Conservation (phyloP, 2,888 invertebrate genomes). For the Caenorhabditis sinica region DNA sequence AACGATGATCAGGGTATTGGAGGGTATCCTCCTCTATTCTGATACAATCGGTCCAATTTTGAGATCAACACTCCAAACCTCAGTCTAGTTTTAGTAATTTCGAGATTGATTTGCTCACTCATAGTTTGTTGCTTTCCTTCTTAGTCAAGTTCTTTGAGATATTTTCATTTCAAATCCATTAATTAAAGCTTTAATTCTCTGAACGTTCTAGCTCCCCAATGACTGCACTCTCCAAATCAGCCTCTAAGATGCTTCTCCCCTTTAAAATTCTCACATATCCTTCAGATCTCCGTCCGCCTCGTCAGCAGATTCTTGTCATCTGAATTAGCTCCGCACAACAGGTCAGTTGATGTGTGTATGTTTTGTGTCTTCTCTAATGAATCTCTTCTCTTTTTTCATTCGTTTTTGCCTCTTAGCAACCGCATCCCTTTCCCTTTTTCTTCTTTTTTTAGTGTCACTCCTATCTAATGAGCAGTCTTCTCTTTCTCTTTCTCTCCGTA, state of each 20-base stretch:
- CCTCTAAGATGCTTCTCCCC: neutral
- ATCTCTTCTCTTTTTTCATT: slow-evolving; percentile 21
- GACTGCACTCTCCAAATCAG: neutral
- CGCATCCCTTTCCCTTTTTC: slow-evolving; percentile 16
- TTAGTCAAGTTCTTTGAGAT: too few species aligned
- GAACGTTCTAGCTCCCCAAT: neutral
- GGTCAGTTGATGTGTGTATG: slow-evolving; percentile 49
- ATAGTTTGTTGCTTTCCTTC: too few species aligned
- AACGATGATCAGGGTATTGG: too few species aligned
- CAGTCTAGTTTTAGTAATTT: too few species aligned
- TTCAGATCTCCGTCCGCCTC: slow-evolving; percentile 76
- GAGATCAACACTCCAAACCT: too few species aligned
- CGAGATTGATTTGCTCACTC: too few species aligned
- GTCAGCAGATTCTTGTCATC: slow-evolving; percentile 71
- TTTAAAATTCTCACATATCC: neutral
- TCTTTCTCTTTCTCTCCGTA: neutral
- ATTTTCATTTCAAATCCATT: too few species aligned
- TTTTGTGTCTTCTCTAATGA: slow-evolving; percentile 5
- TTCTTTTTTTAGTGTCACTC: slow-evolving; percentile 1
- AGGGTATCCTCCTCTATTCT: too few species aligned
- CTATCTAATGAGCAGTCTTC: slow-evolving; percentile 41
- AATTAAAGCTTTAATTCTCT: neutral
- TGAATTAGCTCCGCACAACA: slow-evolving; percentile 74
- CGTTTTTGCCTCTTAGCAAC: slow-evolving; percentile 43
- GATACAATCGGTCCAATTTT: too few species aligned